Conservation (phyloP, 2,797 vertebrate genomes). For the Coregonus suidteri region DNA sequence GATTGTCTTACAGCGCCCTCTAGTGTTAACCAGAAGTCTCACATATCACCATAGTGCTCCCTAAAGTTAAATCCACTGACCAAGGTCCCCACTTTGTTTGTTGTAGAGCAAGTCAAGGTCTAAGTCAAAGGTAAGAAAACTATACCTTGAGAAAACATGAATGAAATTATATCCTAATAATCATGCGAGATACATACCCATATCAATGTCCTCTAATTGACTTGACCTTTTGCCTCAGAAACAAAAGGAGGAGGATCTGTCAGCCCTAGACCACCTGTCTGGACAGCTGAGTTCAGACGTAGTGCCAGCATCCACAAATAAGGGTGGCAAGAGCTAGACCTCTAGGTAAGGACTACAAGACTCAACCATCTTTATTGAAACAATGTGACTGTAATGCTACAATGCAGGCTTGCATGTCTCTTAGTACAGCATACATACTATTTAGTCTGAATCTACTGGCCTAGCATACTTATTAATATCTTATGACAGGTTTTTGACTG, state of each 20-base stretch:
- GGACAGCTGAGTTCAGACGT: slow-evolving; percentile 66
- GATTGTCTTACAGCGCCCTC: slow-evolving; percentile 19
- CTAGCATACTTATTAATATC: too few species aligned
- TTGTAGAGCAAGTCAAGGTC: slow-evolving; percentile 79
- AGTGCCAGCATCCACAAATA: slow-evolving; percentile 58
- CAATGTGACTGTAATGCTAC: too few species aligned
- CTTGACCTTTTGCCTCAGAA: slow-evolving; percentile 59
- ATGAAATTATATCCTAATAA: too few species aligned
- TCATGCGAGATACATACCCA: background rate
- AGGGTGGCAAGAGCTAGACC: slow-evolving; percentile 71
- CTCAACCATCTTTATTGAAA: background rate
- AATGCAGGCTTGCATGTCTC: too few species aligned
- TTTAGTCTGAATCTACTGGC: too few species aligned
- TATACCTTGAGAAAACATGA: slow-evolving; percentile 10
- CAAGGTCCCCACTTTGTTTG: slow-evolving; percentile 66
- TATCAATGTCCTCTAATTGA: background rate
- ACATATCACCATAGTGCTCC: background rate
- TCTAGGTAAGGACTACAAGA: slow-evolving; percentile 28
- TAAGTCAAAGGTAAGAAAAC: slow-evolving; percentile 76
- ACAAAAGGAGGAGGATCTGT: slow-evolving; percentile 53
- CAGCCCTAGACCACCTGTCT: slow-evolving; percentile 45
- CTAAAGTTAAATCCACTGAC: slow-evolving; percentile 39
- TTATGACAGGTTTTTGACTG: background rate
- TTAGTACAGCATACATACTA: background rate
- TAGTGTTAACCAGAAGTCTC: slow-evolving; percentile 1